phyloP scores from a whole-genome alignment of 2,888 invertebrate genomes.

The Drosophila paucipuncta region DNA sequence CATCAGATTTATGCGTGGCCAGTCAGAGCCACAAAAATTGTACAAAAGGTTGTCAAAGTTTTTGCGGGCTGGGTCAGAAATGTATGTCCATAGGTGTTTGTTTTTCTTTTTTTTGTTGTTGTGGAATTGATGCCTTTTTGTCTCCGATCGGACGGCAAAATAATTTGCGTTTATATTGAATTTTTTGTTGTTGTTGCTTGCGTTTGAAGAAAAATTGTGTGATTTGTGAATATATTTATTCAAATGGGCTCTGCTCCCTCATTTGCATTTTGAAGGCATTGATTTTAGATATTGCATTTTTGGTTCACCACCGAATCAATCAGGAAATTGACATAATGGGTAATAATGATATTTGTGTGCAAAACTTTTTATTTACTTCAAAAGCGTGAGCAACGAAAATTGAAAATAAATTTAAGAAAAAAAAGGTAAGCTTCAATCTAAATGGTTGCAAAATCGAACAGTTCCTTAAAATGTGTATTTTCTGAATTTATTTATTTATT shows the following conservation, averaged over 20 bases:
- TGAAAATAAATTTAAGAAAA: not conserved
- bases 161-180: slow-evolving; percentile 77
- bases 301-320: slow-evolving; percentile 16
- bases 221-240: slow-evolving; percentile 75
- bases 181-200: slow-evolving; percentile 23
- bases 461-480: not conserved
- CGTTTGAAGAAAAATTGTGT: slow-evolving; percentile 41
- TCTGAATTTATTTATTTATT: not conserved
- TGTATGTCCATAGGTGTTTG: not conserved
- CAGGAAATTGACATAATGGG: slow-evolving; percentile 17
- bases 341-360: slow-evolving; percentile 8
- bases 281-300: slow-evolving; percentile 41
- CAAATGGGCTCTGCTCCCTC: slow-evolving; percentile 39
- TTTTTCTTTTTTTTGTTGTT: not conserved
- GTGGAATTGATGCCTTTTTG: slow-evolving; percentile 5
- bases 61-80: not conserved
- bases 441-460: not conserved
- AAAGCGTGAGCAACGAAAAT: not conserved
- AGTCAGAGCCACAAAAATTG: slow-evolving; percentile 11
- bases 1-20: slow-evolving; percentile 45
- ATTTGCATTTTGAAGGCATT: slow-evolving; percentile 54
- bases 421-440: not conserved
- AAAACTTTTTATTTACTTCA: not conserved
- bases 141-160: slow-evolving; percentile 41
- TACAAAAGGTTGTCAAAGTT: slow-evolving; percentile 40